Evolutionary conservation across 64 coral and sea anemone species (phyloP), one percentile per base, ranked within the genome.

Genomic region (Dendrophyllia cribrosa): DNA sequence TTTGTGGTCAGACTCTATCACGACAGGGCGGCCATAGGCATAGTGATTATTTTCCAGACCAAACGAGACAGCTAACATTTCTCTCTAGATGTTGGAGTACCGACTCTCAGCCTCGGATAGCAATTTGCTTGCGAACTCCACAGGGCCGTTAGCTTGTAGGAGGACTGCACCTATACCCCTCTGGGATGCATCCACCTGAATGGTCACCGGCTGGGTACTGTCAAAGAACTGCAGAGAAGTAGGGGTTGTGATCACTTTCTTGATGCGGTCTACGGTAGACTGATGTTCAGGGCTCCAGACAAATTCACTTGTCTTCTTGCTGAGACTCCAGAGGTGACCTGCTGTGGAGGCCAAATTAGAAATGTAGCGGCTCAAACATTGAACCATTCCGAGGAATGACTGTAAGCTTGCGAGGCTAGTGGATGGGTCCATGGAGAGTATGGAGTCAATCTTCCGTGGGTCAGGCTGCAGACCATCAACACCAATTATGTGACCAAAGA

Each of bases 361-460:
- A 77, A 89, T 78, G 16, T n/a, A 89, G 47, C 88, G 51, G 75
- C 87, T 88, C 13, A 88, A 19, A 69, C 59, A 88, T 21, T 89
- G 87, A 34, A 70, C 68, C 24, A 60, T 45, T n/a, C 87, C 87
- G 17, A 77, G 87, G 12, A 89, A 89, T 59, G 87, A 10, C 23
- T 89, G 87, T 4, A 89, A 34, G 16, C 17, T 49, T 67, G 50
- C 49, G 20, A 76, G 23, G 50, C 49, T 59, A 15, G 74, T 49
- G 10, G 88, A 89, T 1, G 87, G 88, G 17, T 91, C 78, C 78
- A 72, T 91, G 16, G 76, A 58, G 4, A 49, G 43, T 67, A 52
- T 70, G 25, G 66, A 64, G 1, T 66, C 60, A 7, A 84, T 45
- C 59, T 84, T 84, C 62, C 20, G 43, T 44, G 81, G 81, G 19